Evolutionary conservation across 2,113 vertebrate species (phyloP), one percentile per base, ranked within the genome.

Genomic region (Dendrocopos noguchii): DNA sequence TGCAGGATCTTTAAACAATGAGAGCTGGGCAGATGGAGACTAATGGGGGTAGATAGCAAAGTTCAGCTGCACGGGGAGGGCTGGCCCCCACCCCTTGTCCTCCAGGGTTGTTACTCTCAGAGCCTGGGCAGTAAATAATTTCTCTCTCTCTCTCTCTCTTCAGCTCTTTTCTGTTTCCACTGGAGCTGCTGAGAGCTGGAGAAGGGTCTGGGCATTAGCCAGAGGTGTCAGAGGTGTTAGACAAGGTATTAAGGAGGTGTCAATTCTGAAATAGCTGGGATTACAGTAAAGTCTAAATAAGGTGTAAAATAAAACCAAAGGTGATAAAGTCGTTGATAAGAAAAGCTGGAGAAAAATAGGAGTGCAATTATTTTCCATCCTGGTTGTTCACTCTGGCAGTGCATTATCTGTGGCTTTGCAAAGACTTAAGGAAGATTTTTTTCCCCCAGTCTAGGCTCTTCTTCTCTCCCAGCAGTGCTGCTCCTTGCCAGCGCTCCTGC

Each of bases 191-290:
- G 60, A 1, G 50, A 1, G 31, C 89, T 34, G 81, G 61, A 91
- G 74, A 87, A 91, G 80, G 89, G 63, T 85, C 84, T 10, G 50
- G 80, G 91, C 74, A 76, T 91, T 68, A 96, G 74, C 90, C 81
- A 36, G 72, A 95, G 77, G 90, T 95, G 91, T 94, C 95, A 80
- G 90, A 86, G 88, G 85, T 84, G 90, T 94, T 95, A 94, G 95
- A 95, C 91, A 95, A 94, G 96, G 95, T 79, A 97, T 97, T 97
- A 95, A 96, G 94, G 92, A 96, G 95, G 94, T 97, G 96, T 96
- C 96, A 96, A 72, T 87, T 87, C 91, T 81, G 92, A 90, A 85
- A 96, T 94, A 94, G 94, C 65, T 93, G 88, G 95, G 95, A 97
- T 96, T 96, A 95, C 85, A 80, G 92, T 78, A 83, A 94, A 96